Conservation (phyloP, 2,888 invertebrate genomes). For the Acleris cristana region DNA sequence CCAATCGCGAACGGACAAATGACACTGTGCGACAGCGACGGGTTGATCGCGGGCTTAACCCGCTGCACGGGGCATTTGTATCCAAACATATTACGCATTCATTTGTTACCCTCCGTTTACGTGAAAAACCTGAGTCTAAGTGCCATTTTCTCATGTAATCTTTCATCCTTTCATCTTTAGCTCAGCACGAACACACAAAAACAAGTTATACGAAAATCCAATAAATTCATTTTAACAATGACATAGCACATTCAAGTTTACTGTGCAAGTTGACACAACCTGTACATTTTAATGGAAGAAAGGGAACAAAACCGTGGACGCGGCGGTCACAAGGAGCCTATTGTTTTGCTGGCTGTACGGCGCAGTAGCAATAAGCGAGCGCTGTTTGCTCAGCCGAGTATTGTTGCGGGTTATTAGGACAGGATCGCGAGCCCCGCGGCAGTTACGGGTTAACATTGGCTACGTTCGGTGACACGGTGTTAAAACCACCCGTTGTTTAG, state of each 20-base stretch:
- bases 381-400: conserved; percentile 75
- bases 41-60: conserved; percentile 61
- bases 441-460: conserved; percentile 59
- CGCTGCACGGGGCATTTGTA: conserved; percentile 39
- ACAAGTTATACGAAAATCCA: no score
- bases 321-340: conserved; percentile 71
- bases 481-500: conserved; percentile 41
- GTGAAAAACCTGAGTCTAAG: conserved; percentile 22
- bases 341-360: conserved; percentile 76
- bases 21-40: conserved; percentile 62
- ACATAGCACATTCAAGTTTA: conserved; percentile 48
- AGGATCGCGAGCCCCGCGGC: conserved; percentile 59
- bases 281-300: conserved; percentile 56
- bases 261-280: conserved; percentile 62
- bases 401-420: conserved; percentile 77
- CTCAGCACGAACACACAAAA: no score
- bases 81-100: conserved; percentile 27
- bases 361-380: conserved; percentile 76
- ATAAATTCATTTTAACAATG: no score
- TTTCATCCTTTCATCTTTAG: neutral
- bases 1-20: conserved; percentile 60
- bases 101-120: conserved; percentile 5
- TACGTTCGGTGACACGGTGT: conserved; percentile 52
- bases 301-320: conserved; percentile 62
- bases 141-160: conserved; percentile 3